Evolutionary conservation across 1,140 invertebrate genomes (phyloP), one percentile per base, ranked within the genome.

Genomic region (Drosophila ercepeae): DNA sequence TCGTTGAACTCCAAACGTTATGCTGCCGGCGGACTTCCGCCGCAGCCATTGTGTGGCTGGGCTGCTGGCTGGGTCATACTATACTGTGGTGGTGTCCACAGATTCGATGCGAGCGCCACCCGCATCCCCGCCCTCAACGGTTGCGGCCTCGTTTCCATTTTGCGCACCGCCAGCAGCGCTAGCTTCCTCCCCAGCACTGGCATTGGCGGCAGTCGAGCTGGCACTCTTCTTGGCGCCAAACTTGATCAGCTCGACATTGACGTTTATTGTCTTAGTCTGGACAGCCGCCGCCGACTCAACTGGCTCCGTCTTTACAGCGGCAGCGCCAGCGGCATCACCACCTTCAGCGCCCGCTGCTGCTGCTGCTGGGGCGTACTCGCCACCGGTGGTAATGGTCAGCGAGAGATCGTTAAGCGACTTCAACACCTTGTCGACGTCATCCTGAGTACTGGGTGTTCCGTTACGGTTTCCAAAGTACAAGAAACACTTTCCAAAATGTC

Each of bases 381-480:
- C 74, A 55, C 77, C 74, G 34, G 84, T 75, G 52, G 76, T 88
- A 60, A 91, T 61, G 39, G 88, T 92, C 60, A 91, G 92, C 75
- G 90, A 92, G 83, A 77, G 92, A 77, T 88, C 92, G 69, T 93
- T 92, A n/a, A 94, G 78, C 60, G 92, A 92, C 29, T 93, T 92
- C 34, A 94, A 90, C 16, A 94, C 92, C 29, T 93, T 93, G 58
- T 94, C 92, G 19, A 94, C 91, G 45, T 92, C 92, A 36, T 92
- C 91, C 19, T 89, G 86, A 18, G 79, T 78, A 13, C 89, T 91
- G n/a, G 90, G 88, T n/a, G 73, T 78, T 13, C 89, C 82, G 44
- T 90, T 91, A 8, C 92, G 84, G 79, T 94, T 94, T 21, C 92
- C 92, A 72, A 94, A 94, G 74, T 94, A 93, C 44, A 94, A 91